Percentiles rank a stretch among this genome's conserved stretches.
phyloP scores from a whole-genome alignment of 2,888 invertebrate species.

The Sinopyrophorus schimmeli region DNA sequence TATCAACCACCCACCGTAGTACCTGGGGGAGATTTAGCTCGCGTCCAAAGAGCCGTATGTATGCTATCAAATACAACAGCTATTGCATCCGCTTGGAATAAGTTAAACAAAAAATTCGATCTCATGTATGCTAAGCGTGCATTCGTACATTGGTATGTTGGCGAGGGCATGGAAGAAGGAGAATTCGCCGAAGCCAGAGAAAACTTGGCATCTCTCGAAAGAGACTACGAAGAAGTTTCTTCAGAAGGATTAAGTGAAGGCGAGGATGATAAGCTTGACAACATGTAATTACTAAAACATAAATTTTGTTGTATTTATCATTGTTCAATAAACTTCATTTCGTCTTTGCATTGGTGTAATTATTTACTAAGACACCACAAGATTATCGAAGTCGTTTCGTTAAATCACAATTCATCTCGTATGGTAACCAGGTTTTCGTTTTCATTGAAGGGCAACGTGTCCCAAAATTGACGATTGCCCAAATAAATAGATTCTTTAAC shows the following conservation, averaged over 20 bases:
- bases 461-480: constrained; percentile 65
- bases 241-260: constrained; percentile 57
- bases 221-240: constrained; percentile 76
- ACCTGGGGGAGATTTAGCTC: constrained; percentile 76
- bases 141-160: constrained; percentile 90
- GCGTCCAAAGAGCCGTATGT: constrained; percentile 84
- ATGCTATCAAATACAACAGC: constrained; percentile 92
- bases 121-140: constrained; percentile 92
- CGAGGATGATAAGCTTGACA: constrained; percentile 28
- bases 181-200: constrained; percentile 83
- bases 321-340: no score
- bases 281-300: no score
- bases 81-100: constrained; percentile 86
- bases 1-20: constrained; percentile 76
- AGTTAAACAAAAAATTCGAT: constrained; percentile 92
- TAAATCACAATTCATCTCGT: constrained; percentile 58
- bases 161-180: constrained; percentile 80
- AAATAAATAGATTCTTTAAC: constrained; percentile 59
- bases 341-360: no score
- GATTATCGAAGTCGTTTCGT: no score
- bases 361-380: no score
- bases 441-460: constrained; percentile 62
- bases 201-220: constrained; percentile 72
- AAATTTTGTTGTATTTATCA: constrained; percentile 2
- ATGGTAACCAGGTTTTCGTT: constrained; percentile 57